phyloP scores from a whole-genome alignment of 2,113 vertebrate genomes.

The Rattus rattus region DNA sequence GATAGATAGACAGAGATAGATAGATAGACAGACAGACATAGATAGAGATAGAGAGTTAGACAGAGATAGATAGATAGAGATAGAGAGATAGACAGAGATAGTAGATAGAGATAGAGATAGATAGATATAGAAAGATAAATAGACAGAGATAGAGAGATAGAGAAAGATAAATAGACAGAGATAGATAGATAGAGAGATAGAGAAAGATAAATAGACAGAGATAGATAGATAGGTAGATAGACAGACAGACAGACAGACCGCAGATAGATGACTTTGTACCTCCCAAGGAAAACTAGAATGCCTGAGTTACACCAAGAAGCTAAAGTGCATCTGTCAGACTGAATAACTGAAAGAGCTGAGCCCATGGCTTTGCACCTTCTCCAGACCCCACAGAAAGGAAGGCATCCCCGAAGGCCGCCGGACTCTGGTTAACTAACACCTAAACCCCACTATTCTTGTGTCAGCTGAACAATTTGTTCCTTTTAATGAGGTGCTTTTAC shows the following conservation, averaged over 20 bases:
- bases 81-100: neutral
- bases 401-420: slow-evolving; percentile 60
- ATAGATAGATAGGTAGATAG: neutral
- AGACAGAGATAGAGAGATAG: too few relatives aligned
- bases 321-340: neutral
- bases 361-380: neutral
- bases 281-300: neutral
- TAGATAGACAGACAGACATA: neutral
- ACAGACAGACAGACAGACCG: neutral
- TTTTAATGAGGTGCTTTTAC: slow-evolving; percentile 84
- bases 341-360: neutral
- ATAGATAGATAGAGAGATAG: neutral
- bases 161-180: neutral
- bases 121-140: neutral
- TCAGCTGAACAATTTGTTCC: slow-evolving; percentile 82
- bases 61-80: neutral
- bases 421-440: slow-evolving; percentile 57
- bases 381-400: neutral
- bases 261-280: neutral
- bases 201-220: neutral
- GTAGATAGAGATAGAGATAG: neutral
- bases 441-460: slow-evolving; percentile 80
- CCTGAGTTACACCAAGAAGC: neutral
- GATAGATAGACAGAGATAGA: too few relatives aligned
- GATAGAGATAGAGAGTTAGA: too few relatives aligned